Conservation (phyloP, 2,888 invertebrate species). For the Mellilla xanthometata region DNA sequence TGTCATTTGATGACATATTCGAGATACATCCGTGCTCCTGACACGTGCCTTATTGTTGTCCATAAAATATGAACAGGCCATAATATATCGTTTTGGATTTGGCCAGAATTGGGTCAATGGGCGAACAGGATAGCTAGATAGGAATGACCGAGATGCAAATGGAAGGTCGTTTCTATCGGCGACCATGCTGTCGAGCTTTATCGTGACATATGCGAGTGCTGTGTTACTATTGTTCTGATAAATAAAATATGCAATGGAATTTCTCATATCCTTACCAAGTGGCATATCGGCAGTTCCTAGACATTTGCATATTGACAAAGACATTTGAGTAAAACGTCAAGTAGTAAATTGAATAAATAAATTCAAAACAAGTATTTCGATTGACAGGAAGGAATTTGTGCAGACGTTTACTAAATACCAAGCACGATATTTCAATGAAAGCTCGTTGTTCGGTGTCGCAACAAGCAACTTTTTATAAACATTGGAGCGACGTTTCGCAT, state of each 20-base stretch:
- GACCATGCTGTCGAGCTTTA: conserved; percentile 7
- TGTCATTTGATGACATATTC: conserved; percentile 52
- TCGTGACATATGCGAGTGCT: conserved; percentile 9
- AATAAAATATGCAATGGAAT: background rate
- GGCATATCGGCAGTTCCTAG: no score
- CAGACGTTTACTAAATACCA: conserved; percentile 21
- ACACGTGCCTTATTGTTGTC: conserved; percentile 32
- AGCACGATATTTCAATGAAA: conserved; percentile 16
- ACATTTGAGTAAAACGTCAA: no score
- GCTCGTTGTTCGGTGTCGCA: conserved; percentile 24
- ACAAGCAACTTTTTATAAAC: conserved; percentile 40
- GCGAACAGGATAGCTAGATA: conserved; percentile 22
- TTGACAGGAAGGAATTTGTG: conserved; percentile 7
- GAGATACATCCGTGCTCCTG: conserved; percentile 30
- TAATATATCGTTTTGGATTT: conserved; percentile 27
- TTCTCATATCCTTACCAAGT: no score
- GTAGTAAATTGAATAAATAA: no score
- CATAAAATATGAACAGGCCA: conserved; percentile 33
- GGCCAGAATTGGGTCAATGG: conserved; percentile 27
- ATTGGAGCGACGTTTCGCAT: conserved; percentile 46
- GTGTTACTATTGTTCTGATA: conserved; percentile 1
- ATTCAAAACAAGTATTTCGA: no score
- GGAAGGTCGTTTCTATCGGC: conserved; percentile 13
- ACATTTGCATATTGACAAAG: no score
- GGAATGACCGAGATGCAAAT: conserved; percentile 18